Evolutionary conservation across 2,888 invertebrate species (phyloP), one percentile per base, ranked within the genome.

Genomic region (Globia sparganii): DNA sequence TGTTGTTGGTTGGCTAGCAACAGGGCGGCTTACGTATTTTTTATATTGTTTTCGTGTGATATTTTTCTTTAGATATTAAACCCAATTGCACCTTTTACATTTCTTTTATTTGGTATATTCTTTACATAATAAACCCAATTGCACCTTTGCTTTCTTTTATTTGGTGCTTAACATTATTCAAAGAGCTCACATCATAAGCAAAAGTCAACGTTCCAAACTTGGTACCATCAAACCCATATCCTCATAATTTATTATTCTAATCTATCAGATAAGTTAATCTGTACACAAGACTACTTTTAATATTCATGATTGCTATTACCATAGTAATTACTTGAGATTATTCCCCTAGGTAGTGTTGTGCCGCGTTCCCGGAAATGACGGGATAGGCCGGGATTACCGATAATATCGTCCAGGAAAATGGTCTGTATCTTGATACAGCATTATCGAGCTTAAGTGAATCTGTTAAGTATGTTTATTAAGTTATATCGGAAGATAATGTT

Each of bases 221-320:
- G 11, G 15, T 5, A 8, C 11, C 21, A 8, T 8, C 21, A 62
- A 75, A 64, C 61, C 64, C 53, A 66, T 43, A 53, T 66, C 49
- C 40, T 13, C 58, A 21, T 49, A 74, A 69, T 80, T 77, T 75
- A 56, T 67, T 77, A 80, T 78, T 80, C 77, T 59, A 77, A 80
- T 77, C n/a, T 64, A 61, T 66, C 62, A 49, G 61, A 78, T 81
- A 82, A 87, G 76, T 82, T 77, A 75, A 80, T 87, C 80, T 78
- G 66, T 64, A 58, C 31, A 70, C 75, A 76, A 82, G 69, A 80
- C 56, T 67, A 75, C 61, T 83, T 83, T 85, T 73, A 81, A 81
- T 86, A 87, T 85, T 85, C 80, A 87, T 83, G 85, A 79, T 86
- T 25, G 66, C 31, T 72, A 86, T 86, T 86, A 86, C 58, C 81